Conservation (phyloP, 2,888 invertebrate genomes). For the Rhamphomyia laevipes region DNA sequence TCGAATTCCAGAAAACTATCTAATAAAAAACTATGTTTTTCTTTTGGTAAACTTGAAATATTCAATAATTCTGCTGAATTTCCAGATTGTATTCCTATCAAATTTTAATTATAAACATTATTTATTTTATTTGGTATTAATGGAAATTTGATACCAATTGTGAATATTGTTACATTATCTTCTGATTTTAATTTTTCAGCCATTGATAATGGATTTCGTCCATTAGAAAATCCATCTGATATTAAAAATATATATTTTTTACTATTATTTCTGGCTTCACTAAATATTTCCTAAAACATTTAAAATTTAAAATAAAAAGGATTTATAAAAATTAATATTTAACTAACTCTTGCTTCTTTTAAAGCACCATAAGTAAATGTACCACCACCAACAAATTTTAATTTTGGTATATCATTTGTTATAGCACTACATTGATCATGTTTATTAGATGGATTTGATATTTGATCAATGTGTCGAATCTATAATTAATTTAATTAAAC, state of each 20-base stretch:
- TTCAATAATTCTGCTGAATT: slow-evolving; percentile 50
- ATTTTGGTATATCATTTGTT: slow-evolving; percentile 46
- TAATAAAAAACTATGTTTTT: slow-evolving; percentile 51
- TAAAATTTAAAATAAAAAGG: neutral
- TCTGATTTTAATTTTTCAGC: slow-evolving; percentile 43
- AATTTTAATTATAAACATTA: neutral
- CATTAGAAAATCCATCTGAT: slow-evolving; percentile 61
- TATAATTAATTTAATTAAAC: slow-evolving; percentile 8
- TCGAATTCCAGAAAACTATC: slow-evolving; percentile 59
- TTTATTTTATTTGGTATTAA: too few relatives aligned
- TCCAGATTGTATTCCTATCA: slow-evolving; percentile 48
- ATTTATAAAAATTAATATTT: slow-evolving; percentile 14
- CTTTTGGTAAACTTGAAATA: slow-evolving; percentile 50
- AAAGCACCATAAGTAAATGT: slow-evolving; percentile 60
- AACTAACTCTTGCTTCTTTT: slow-evolving; percentile 50
- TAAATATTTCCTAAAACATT: slow-evolving; percentile 33
- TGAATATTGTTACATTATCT: slow-evolving; percentile 42
- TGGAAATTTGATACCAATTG: slow-evolving; percentile 29
- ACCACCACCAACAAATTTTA: slow-evolving; percentile 52
- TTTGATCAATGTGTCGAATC: slow-evolving; percentile 47
- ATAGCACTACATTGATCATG: slow-evolving; percentile 54
- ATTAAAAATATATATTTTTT: slow-evolving; percentile 53
- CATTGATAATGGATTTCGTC: slow-evolving; percentile 50
- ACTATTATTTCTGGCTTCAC: slow-evolving; percentile 35
- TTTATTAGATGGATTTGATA: slow-evolving; percentile 39